Base-by-base conservation (phyloP, 2,888 invertebrate genomes). In the Chalcosyrphus nemorum region DNA sequence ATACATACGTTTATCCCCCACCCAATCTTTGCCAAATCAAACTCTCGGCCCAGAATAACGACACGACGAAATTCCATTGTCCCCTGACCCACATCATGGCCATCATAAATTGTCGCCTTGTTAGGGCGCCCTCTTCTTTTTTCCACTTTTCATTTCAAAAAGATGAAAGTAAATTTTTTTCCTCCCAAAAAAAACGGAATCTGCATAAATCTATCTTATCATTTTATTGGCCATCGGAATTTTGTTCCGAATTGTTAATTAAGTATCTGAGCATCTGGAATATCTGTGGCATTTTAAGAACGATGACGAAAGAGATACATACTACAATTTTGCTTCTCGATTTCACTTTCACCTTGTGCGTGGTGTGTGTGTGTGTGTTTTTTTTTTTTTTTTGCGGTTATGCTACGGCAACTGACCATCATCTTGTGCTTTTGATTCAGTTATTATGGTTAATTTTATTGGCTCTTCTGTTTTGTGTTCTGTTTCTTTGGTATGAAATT, bases 81-180 rank as follows among this genome's bases (percentile, higher is more conserved):
- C n/a, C 41, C 57, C 72, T 77, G 77, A 65, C 50, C 75, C 56
- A 65, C 47, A 70, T 41, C 15, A 65, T 41, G n/a, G n/a, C n/a
- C 15, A 17, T 17, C 21, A 27, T 50, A 52, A 52, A 43, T n/a
- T 43, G 24, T 54, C 19, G 13, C 11, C 45, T 29, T 5, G 24
- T 54, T 15, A 27, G 52, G 66, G 52, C 13, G 50, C 9, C 32
- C 47, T 70, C 24, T 57, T 24, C 47, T 70, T 17, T 57, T 59
- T 61, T 72, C 59, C 72, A 82, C 82, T 82, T 82, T 82, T 82
- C 77, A 82, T 82, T 82, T 82, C 77, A 63, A 35, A 77, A 66
- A 68, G 77, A 82, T 78, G 82, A 82, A 82, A 82, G 82, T 82
- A 72, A 82, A 72, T 76, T 38, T 45, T 65, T 21, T 1, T 41